Percentiles rank a stretch among this genome's conserved stretches.
Evolutionary conservation across 1,140 invertebrate genomes (phyloP).

Genomic region (Drosophila albomicans): DNA sequence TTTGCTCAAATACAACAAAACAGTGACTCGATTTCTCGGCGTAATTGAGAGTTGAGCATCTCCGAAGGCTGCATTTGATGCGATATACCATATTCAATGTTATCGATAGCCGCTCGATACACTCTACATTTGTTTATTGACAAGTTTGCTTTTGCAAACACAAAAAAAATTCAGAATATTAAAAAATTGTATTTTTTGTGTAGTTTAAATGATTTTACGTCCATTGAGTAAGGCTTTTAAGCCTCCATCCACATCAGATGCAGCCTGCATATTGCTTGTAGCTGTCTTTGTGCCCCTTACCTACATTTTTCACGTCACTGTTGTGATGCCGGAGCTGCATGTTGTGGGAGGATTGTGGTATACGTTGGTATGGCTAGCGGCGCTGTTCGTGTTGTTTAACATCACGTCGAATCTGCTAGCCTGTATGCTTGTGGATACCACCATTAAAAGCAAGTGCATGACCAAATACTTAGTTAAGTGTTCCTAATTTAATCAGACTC

Average conservation of each 20-base stretch:
- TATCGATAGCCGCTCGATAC: conserved; percentile 14
- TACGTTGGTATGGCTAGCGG: conserved; percentile 88
- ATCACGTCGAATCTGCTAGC: conserved; percentile 91
- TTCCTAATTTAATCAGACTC: not conserved
- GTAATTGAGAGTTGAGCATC: not conserved
- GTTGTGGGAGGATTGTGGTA: conserved; percentile 85
- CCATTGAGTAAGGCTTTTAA: conserved; percentile 41
- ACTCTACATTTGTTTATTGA: conserved; percentile 18
- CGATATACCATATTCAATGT: conserved; percentile 7
- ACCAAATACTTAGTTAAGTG: not conserved
- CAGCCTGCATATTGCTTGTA: conserved; percentile 69
- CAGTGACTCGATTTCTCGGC: not conserved
- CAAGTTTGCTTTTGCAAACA: conserved; percentile 14
- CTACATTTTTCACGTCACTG: conserved; percentile 86
- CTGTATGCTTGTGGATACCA: conserved; percentile 91
- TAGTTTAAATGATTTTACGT: conserved; percentile 61
- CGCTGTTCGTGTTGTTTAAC: conserved; percentile 90
- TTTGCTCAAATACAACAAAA: not conserved
- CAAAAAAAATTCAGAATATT: conserved; percentile 37
- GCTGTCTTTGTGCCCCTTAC: conserved; percentile 60
- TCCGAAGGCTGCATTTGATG: not conserved
- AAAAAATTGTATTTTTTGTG: conserved; percentile 16
- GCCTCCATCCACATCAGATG: conserved; percentile 48
- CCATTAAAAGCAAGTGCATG: conserved; percentile 86
- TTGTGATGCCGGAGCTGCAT: conserved; percentile 88